Evolutionary conservation across 2,797 vertebrate species (phyloP).

Genomic region (Pseudopleuronectes americanus): DNA sequence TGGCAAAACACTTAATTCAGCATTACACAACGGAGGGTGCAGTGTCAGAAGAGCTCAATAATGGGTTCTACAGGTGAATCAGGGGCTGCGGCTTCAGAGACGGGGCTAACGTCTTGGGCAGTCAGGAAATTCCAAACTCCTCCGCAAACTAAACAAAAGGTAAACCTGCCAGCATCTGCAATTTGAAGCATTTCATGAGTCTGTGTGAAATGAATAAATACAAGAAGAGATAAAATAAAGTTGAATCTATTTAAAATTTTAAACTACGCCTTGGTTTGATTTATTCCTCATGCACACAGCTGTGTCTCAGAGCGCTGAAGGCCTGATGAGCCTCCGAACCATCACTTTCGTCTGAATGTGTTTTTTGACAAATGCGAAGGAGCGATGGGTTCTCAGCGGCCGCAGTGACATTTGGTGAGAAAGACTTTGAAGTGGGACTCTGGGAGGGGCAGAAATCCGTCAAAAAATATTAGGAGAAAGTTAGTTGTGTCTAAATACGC

Average conservation of each 20-base stretch:
- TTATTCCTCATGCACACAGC: constrained; percentile 24
- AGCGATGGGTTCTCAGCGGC: not conserved
- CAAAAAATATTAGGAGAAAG: constrained; percentile 18
- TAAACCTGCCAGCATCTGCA: constrained; percentile 45
- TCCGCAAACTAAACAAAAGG: constrained; percentile 24
- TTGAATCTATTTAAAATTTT: not conserved
- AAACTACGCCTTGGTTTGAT: constrained; percentile 10
- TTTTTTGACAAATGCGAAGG: not conserved
- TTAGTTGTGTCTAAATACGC: constrained; percentile 25
- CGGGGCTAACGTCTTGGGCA: constrained; percentile 49
- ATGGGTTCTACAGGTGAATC: constrained; percentile 25
- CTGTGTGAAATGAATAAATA: constrained; percentile 32
- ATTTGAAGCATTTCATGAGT: constrained; percentile 42
- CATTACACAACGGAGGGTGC: constrained; percentile 11
- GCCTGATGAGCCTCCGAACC: not conserved
- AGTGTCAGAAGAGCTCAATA: constrained; percentile 43
- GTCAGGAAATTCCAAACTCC: constrained; percentile 47
- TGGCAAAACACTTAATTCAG: constrained; percentile 40
- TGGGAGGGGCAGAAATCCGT: constrained; percentile 21
- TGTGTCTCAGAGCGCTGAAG: not conserved
- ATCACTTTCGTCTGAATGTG: constrained; percentile 2
- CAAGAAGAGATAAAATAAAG: constrained; percentile 14
- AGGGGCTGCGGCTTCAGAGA: constrained; percentile 28
- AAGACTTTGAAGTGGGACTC: constrained; percentile 5
- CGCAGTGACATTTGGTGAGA: constrained; percentile 8